Base-by-base conservation (phyloP, 2,888 invertebrate species). In the Acleris emargana region DNA sequence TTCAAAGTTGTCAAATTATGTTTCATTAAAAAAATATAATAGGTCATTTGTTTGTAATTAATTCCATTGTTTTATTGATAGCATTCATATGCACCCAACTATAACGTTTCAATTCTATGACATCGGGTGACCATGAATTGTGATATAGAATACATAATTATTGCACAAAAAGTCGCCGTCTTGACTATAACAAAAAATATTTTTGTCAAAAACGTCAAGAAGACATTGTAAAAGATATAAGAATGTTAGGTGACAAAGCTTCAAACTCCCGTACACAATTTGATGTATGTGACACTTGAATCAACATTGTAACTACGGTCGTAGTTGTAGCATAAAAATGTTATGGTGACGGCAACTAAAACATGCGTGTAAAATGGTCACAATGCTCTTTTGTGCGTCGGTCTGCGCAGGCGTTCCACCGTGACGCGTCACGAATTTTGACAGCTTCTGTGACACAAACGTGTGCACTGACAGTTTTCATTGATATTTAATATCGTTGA, bases 351-450 rank as follows among this genome's bases (percentile, higher is more conserved):
- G 18, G 53, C 25, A 42, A 43, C 38, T 43, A 22, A 16, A 42
- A 42, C 17, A 20, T 13, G 42, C 43, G 20, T 43, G 22, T 55
- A n/a, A 55, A 55, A 6, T 25, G 42, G 25, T 43, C 17, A 22
- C 55, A 25, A 2, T 9, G 6, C 55, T 28, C 49, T 20, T 49
- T 54, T 54, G 54, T 49, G 17, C 11, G 45, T 11, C 45, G 17
- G 20, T 43, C 54, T 20, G 42, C 43, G 49, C 43, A n/a, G 25
- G 67, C 52, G 62, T 25, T 22, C 49, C 18, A 53, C 64, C 71
- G 64, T 69, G 68, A 67, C 69, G 64, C 53, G 71, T 64, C 66
- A 68, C 61, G 64, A 57, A 18, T 18, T 62, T 62, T 55, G 62
- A 59, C 62, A 52, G 60, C 63, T 28, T 54, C 28, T 45, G 45